phyloP scores from a whole-genome alignment of 2,113 vertebrate species.

The Dipodomys merriami region DNA sequence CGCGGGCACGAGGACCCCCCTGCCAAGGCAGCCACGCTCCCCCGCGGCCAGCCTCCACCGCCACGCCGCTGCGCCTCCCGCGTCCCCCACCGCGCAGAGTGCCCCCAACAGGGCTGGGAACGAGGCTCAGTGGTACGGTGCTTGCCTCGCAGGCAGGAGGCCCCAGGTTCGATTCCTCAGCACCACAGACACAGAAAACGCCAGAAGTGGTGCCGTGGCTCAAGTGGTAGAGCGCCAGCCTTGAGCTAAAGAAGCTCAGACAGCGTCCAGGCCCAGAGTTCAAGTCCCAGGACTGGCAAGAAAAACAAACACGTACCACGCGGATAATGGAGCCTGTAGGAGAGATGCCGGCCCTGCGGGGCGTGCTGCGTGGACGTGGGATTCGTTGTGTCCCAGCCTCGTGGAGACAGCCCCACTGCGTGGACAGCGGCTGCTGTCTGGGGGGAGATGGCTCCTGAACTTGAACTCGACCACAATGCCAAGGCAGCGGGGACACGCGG shows the following conservation, averaged over 20 bases:
- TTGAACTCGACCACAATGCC: conserved; percentile 38
- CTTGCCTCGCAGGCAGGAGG: too few species aligned
- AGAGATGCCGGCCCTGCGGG: conserved; percentile 45
- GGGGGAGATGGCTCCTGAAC: conserved; percentile 54
- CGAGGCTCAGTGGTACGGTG: too few species aligned
- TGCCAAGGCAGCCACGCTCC: background rate
- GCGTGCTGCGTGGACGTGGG: background rate
- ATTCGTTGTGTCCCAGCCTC: conserved; percentile 54
- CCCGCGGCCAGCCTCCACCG: background rate
- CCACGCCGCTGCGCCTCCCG: background rate
- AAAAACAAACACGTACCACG: too few species aligned
- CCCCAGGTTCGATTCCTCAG: too few species aligned
- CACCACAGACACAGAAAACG: too few species aligned
- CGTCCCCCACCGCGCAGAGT: background rate
- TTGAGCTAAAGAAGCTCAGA: too few species aligned
- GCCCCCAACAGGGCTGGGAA: background rate
- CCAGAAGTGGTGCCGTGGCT: too few species aligned
- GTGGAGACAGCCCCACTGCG: background rate
- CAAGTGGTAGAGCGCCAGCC: too few species aligned
- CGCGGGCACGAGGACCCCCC: background rate
- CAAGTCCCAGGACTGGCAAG: too few species aligned
- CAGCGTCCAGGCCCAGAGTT: too few species aligned
- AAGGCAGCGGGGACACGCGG: conserved; percentile 41
- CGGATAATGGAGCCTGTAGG: background rate
- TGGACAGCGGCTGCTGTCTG: conserved; percentile 28